Evolutionary conservation across 2,888 invertebrate species (phyloP).

Genomic region (Drosophila nr. perissopoda): DNA sequence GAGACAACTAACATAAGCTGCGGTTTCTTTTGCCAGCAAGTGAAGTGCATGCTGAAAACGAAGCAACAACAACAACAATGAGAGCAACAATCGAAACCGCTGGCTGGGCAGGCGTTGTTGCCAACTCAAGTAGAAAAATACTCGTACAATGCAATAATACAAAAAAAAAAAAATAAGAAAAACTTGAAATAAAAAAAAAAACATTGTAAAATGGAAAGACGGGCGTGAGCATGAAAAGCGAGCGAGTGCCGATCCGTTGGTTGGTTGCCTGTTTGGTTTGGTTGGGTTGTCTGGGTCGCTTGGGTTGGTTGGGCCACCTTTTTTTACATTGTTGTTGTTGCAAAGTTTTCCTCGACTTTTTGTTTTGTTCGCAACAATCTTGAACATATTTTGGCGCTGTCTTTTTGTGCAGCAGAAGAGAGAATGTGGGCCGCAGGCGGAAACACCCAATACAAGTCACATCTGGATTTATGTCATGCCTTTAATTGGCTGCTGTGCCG

Average conservation of each 20-base stretch:
- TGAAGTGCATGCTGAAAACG: slow-evolving; percentile 67
- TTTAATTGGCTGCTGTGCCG: slow-evolving; percentile 85
- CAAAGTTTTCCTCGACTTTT: slow-evolving; percentile 71
- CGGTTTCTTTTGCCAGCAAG: slow-evolving; percentile 71
- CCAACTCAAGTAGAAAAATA: slow-evolving; percentile 81
- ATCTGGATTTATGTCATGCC: slow-evolving; percentile 85
- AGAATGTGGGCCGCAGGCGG: slow-evolving; percentile 82
- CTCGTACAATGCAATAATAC: slow-evolving; percentile 76
- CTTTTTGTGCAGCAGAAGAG: slow-evolving; percentile 47
- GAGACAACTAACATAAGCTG: slow-evolving; percentile 68
- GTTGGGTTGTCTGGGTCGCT: slow-evolving; percentile 26
- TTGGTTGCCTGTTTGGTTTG: slow-evolving; percentile 19
- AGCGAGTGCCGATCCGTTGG: slow-evolving; percentile 47
- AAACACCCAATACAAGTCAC: slow-evolving; percentile 85
- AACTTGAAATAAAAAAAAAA: slow-evolving; percentile 36
- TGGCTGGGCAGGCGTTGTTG: slow-evolving; percentile 56
- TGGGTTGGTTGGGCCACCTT: slow-evolving; percentile 38
- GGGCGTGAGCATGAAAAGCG: slow-evolving; percentile 78
- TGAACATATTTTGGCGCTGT: slow-evolving; percentile 75
- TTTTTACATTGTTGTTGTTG: slow-evolving; percentile 31
- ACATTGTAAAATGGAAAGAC: slow-evolving; percentile 72
- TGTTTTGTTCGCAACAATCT: slow-evolving; percentile 77
- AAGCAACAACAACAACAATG: slow-evolving; percentile 33
- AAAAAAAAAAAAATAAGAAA: slow-evolving; percentile 21
- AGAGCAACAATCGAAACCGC: slow-evolving; percentile 50